Conservation (phyloP, 2,888 invertebrate genomes). For the Ormyrus nitidulus region DNA sequence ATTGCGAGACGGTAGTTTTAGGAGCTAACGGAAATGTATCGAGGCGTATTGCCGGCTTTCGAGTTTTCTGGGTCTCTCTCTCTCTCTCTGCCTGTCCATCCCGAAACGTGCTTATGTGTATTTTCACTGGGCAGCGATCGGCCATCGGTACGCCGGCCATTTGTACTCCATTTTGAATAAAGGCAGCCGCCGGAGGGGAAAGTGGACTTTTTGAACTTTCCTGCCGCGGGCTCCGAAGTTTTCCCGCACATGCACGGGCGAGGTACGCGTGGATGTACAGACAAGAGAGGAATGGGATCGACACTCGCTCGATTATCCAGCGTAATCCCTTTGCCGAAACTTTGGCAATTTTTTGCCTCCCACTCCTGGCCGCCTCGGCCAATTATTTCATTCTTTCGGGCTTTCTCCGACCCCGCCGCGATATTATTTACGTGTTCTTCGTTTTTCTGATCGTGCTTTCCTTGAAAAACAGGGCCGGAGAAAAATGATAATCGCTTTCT, state of each 20-base stretch:
- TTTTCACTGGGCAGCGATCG: neutral
- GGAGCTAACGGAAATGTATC: constrained; percentile 48
- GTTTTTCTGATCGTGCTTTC: too few species aligned
- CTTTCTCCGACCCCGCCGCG: too few species aligned
- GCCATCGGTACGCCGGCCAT: neutral
- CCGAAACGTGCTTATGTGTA: neutral
- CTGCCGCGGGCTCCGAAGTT: too few species aligned
- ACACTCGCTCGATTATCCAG: constrained; percentile 16
- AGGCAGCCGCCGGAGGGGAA: neutral
- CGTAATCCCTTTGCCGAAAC: neutral
- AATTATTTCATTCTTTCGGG: too few species aligned
- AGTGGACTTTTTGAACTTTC: too few species aligned
- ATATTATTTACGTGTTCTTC: too few species aligned
- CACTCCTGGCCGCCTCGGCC: too few species aligned
- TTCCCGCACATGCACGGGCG: too few species aligned
- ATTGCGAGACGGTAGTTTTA: constrained; percentile 47
- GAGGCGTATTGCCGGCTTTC: constrained; percentile 27
- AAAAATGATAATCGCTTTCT: constrained; percentile 24
- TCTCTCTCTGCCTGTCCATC: neutral
- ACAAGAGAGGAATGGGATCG: neutral
- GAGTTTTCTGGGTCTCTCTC: constrained; percentile 15
- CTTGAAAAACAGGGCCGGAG: neutral
- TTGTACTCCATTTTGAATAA: constrained; percentile 41
- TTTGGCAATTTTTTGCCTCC: constrained; percentile 19
- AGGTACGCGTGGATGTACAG: neutral